A percentile compares a stretch with the other conserved stretches of the same genome.
phyloP scores from a whole-genome alignment of 2,888 invertebrate species.

The Anarsia innoxiella region DNA sequence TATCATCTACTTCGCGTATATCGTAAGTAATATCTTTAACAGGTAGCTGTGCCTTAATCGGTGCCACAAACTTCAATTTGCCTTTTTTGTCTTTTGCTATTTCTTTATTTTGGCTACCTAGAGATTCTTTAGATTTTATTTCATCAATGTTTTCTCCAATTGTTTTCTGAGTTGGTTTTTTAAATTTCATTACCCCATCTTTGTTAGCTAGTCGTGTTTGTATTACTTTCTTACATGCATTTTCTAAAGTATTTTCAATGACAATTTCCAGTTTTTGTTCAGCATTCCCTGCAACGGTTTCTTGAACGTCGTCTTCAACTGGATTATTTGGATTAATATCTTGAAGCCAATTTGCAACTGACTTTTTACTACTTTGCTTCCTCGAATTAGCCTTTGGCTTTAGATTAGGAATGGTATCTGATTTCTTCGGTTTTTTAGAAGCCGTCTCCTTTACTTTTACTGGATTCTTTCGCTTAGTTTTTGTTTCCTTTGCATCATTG shows the following conservation, averaged over 20 bases:
- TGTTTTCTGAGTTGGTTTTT: slow-evolving; percentile 31
- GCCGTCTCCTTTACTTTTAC: slow-evolving; percentile 18
- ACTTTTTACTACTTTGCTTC: slow-evolving; percentile 44
- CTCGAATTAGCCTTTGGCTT: slow-evolving; percentile 23
- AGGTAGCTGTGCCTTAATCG: slow-evolving; percentile 46
- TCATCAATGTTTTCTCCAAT: background rate
- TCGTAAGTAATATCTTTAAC: slow-evolving; percentile 38
- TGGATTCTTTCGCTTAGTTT: too few species aligned
- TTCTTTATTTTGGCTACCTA: background rate
- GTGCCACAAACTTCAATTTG: slow-evolving; percentile 44
- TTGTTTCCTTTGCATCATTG: too few species aligned
- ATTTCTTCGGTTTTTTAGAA: slow-evolving; percentile 30
- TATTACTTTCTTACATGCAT: slow-evolving; percentile 38
- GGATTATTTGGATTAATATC: slow-evolving; percentile 26
- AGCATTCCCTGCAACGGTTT: slow-evolving; percentile 5
- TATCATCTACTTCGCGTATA: slow-evolving; percentile 27
- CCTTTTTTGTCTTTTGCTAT: slow-evolving; percentile 29
- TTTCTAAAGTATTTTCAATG: too few species aligned
- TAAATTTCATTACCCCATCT: slow-evolving; percentile 56
- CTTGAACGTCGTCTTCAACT: slow-evolving; percentile 17
- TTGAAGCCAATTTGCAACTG: slow-evolving; percentile 51
- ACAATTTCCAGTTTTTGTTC: slow-evolving; percentile 12
- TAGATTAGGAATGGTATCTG: slow-evolving; percentile 12
- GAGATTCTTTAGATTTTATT: background rate
- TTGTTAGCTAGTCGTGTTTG: slow-evolving; percentile 54